phyloP scores from a whole-genome alignment of 2,797 vertebrate genomes.

The Brachyalestes nurse region DNA sequence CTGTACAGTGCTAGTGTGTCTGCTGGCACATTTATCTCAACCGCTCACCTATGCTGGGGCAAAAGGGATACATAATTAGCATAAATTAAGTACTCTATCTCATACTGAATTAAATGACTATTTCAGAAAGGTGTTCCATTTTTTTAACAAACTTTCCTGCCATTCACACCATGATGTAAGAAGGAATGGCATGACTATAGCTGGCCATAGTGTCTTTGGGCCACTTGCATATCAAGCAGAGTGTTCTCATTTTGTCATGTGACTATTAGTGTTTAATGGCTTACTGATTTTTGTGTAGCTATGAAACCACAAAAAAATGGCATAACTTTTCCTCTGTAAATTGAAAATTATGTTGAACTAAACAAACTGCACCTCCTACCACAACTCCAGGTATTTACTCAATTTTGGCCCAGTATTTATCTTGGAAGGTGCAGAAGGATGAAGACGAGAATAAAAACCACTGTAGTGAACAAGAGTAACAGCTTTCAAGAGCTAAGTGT shows the following conservation, averaged over 20 bases:
- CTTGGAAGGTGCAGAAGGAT: background rate
- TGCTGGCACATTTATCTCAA: conserved; percentile 18
- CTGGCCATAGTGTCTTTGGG: background rate
- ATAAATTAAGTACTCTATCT: too few species aligned
- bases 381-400: background rate
- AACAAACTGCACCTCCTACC: background rate
- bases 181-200: background rate
- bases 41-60: background rate
- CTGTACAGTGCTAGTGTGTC: conserved; percentile 39
- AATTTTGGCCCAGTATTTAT: background rate
- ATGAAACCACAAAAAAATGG: background rate
- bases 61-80: background rate
- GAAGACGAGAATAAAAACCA: background rate
- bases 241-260: background rate
- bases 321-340: background rate
- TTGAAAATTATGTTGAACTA: background rate
- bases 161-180: background rate
- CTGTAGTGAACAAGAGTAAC: conserved; percentile 25
- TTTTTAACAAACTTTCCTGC: background rate
- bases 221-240: background rate
- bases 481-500: conserved; percentile 17
- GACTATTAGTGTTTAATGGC: conserved; percentile 8
- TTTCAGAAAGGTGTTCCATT: background rate
- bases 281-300: background rate
- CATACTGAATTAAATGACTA: too few species aligned